Conservation (phyloP, 2,797 vertebrate genomes). For the Erethizon dorsatum region DNA sequence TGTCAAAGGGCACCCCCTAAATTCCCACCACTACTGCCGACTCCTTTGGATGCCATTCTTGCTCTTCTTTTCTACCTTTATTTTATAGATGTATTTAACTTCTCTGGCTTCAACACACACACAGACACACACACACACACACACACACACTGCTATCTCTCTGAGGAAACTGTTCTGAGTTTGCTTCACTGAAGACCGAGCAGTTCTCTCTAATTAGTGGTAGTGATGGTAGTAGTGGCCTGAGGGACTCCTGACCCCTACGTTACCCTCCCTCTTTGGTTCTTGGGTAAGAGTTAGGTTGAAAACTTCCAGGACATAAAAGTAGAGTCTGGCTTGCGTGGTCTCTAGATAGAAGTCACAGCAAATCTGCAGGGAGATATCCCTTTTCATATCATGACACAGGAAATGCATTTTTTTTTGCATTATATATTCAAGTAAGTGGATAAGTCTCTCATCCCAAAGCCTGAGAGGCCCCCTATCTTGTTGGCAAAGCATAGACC, state of each 20-base stretch:
- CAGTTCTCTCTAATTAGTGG: background rate
- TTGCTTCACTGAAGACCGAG: background rate
- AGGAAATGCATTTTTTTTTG: background rate
- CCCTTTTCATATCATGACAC: background rate
- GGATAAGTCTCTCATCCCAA: background rate
- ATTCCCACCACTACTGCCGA: background rate
- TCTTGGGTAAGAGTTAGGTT: background rate
- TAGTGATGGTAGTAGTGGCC: background rate
- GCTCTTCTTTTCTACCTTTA: background rate
- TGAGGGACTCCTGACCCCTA: too few species aligned
- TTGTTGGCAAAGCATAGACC: background rate
- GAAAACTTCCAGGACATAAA: background rate
- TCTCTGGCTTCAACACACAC: constrained; percentile 20
- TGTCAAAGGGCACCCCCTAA: background rate
- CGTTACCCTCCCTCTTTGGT: background rate
- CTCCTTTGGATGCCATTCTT: background rate
- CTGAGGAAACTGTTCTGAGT: background rate
- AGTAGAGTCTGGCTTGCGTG: background rate
- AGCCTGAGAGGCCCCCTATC: background rate
- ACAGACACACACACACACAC: background rate
- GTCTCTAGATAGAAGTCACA: background rate
- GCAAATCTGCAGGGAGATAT: background rate
- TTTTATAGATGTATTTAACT: background rate
- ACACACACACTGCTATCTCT: background rate
- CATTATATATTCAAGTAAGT: background rate